Base-by-base conservation (phyloP, 2,113 vertebrate genomes). In the Lampris megalopsis region DNA sequence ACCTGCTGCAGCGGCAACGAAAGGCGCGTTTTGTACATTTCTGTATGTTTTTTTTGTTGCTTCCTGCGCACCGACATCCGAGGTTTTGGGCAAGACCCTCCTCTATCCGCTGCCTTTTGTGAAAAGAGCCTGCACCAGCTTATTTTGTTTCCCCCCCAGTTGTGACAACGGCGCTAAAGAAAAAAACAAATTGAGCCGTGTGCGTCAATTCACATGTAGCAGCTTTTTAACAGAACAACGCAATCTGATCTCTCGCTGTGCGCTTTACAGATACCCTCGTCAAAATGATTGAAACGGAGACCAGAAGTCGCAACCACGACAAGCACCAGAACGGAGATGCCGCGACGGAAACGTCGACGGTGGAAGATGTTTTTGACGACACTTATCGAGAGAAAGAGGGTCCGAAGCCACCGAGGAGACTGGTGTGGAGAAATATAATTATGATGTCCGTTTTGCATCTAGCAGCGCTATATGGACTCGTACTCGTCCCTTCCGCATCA, bases 391-490 rank as follows among this genome's bases (percentile, higher is more conserved):
- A 97, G 68, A 95, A 95, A 61, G 88, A 92, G 40, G 95, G 95
- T 5, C 93, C 94, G 0, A 94, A 85, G 74, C 93, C 94, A 5
- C 91, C 94, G 0, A 35, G 13, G 36, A 71, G 54, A 37, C 94
- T 96, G 0, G 97, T 98, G 48, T 99, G 97, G 97, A 96, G 96
- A 88, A 99, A 99, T 81, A 96, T 99, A 83, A 88, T 97, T 47
- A 84, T 96, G 54, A 98, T 99, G 97, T 11, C 13, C 48, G 40
- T 97, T 53, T 88, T 99, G 50, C 97, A 98, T 69, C 0, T 91
- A 6, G 94, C 89, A 40, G 95, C 92, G 52, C 3, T 97, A 1
- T 93, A 97, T 0, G 95, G 94, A 0, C 6, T 98, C 64, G 5
- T 0, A 0, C 42, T 96, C 79, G 4, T 96, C 63, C 95, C 97